phyloP scores from a whole-genome alignment of 2,797 vertebrate genomes.

The Pseudochromis fuscus region DNA sequence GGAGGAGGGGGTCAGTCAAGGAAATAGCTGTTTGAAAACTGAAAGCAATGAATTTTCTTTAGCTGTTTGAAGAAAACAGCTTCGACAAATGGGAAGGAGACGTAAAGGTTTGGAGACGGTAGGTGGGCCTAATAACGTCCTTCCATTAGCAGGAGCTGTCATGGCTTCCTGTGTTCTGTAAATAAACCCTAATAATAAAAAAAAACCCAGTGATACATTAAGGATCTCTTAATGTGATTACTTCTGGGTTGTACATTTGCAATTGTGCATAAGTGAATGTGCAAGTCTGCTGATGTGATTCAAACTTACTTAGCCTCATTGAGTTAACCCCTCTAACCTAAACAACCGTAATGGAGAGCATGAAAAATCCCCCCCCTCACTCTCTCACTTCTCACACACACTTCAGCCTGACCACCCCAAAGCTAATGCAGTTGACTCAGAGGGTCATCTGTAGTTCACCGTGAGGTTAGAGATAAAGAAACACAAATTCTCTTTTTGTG shows the following conservation, averaged over 20 bases:
- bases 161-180: background rate
- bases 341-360: constrained; percentile 84
- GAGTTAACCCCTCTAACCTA: constrained; percentile 82
- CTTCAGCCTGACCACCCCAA: constrained; percentile 79
- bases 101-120: background rate
- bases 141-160: constrained; percentile 1
- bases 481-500: constrained; percentile 63
- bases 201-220: constrained; percentile 34
- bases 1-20: constrained; percentile 18
- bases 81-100: constrained; percentile 9
- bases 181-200: constrained; percentile 32
- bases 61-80: constrained; percentile 27
- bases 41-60: constrained; percentile 47
- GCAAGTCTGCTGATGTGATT: constrained; percentile 73
- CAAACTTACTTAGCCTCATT: constrained; percentile 82
- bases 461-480: constrained; percentile 80
- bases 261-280: constrained; percentile 72
- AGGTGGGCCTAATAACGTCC: background rate
- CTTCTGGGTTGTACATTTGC: constrained; percentile 61
- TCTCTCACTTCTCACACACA: constrained; percentile 17
- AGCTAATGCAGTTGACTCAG: constrained; percentile 85
- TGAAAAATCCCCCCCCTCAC: constrained; percentile 62
- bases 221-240: constrained; percentile 61
- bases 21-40: constrained; percentile 50
- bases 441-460: constrained; percentile 85